Conservation (phyloP, 2,888 invertebrate species). For the Pollenia labialis region DNA sequence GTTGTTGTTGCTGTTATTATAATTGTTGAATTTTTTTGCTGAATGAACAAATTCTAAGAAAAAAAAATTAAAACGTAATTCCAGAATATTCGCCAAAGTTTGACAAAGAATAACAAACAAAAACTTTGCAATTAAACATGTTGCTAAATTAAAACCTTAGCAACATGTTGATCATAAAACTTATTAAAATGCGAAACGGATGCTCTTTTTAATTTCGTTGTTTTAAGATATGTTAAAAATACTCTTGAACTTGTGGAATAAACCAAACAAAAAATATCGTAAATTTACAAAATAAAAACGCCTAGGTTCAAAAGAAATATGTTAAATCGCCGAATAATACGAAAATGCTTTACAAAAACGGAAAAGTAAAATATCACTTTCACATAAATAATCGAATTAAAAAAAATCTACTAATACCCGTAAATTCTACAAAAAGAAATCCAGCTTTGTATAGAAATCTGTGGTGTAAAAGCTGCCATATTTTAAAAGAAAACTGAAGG, state of each 20-base stretch:
- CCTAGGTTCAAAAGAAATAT: too few species aligned
- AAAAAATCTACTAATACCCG: too few species aligned
- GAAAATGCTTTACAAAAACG: too few species aligned
- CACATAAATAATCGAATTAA: too few species aligned
- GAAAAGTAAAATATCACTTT: too few species aligned
- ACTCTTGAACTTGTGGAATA: background rate
- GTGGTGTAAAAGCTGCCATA: too few species aligned
- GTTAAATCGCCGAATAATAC: too few species aligned
- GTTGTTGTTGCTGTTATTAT: conserved; percentile 16
- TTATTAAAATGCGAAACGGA: background rate
- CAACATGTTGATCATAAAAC: conserved; percentile 4
- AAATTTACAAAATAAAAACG: background rate
- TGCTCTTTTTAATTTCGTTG: background rate
- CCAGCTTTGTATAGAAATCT: too few species aligned
- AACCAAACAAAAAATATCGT: background rate
- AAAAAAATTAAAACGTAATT: conserved; percentile 44
- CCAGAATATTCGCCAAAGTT: conserved; percentile 9
- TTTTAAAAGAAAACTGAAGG: too few species aligned
- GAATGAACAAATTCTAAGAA: conserved; percentile 23
- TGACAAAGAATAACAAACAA: background rate
- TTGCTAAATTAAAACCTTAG: background rate
- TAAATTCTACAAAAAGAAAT: too few species aligned
- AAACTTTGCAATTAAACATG: background rate
- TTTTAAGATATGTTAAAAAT: background rate
- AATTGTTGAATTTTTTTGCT: conserved; percentile 34